These are phyloP conservation scores for Sciurus carolinensis DNA, from an alignment of 2,797 vertebrate species.

Conservation along the genomic window DNA sequence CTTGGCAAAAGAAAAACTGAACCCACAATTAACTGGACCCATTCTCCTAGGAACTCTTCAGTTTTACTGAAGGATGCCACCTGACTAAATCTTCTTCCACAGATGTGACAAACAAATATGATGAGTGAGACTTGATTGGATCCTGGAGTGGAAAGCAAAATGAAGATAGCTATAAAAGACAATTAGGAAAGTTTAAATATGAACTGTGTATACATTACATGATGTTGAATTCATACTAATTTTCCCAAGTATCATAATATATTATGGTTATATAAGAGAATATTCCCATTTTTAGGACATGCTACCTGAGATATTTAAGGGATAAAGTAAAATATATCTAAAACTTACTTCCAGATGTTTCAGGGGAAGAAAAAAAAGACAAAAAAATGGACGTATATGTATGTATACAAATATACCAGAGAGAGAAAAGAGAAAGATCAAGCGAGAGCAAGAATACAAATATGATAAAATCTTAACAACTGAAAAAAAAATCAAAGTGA, in stretches of 20 bases:
- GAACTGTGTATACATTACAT: not conserved
- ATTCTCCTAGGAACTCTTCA: not conserved
- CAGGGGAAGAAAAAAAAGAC: not conserved
- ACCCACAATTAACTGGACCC: not conserved
- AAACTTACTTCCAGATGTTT: not conserved
- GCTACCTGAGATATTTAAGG: not conserved
- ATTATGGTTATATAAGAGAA: not conserved
- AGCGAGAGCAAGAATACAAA: not conserved
- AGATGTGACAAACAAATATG: not conserved
- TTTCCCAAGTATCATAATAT: constrained; percentile 41
- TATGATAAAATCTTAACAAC: not conserved
- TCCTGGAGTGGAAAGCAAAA: constrained; percentile 6
- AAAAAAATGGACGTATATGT: not conserved
- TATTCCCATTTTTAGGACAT: not conserved
- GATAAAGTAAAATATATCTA: not conserved
- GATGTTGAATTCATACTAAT: constrained; percentile 27
- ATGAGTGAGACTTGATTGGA: not conserved
- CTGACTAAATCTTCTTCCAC: not conserved
- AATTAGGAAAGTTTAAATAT: constrained; percentile 10
- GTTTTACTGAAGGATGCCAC: not conserved
- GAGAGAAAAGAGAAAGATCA: not conserved
- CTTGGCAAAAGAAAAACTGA: not conserved
- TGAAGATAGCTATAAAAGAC: constrained; percentile 35
- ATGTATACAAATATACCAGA: not conserved
- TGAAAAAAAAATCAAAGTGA: not conserved